Evolutionary conservation across 30 jellyfish, hydroid and myxozoan species (phyloP).

Genomic region (Hydra vulgaris): DNA sequence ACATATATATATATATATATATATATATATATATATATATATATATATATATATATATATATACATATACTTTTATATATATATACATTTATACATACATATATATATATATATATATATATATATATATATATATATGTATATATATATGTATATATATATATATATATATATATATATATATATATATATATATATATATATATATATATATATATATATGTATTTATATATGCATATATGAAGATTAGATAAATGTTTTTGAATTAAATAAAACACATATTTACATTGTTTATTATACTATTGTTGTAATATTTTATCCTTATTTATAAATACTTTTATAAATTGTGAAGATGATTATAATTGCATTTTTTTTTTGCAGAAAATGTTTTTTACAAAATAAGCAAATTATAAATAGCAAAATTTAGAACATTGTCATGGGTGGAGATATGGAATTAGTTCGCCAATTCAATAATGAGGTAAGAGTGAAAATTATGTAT

Average conservation of each 20-base stretch:
- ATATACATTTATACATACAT: too few species aligned
- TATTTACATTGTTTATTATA: too few species aligned
- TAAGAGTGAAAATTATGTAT: constrained; percentile 8
- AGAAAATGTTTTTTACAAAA: neutral
- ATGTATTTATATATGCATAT: neutral
- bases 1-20: too few species aligned
- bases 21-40: too few species aligned
- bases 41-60: too few species aligned
- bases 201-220: too few species aligned
- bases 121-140: neutral
- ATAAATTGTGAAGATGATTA: neutral
- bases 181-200: too few species aligned
- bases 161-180: too few species aligned
- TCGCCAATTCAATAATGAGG: constrained; percentile 87
- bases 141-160: neutral
- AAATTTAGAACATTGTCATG: neutral
- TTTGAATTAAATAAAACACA: neutral
- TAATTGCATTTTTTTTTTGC: too few species aligned
- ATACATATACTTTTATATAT: neutral
- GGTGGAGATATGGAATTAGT: constrained; percentile 78
- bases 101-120: too few species aligned
- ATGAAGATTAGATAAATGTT: neutral
- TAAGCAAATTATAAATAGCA: neutral
- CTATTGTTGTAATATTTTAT: too few species aligned
- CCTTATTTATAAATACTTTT: too few species aligned